Evolutionary conservation across 2,113 vertebrate genomes (phyloP), one percentile per base, ranked within the genome.

Genomic region (Poecilia latipinna): DNA sequence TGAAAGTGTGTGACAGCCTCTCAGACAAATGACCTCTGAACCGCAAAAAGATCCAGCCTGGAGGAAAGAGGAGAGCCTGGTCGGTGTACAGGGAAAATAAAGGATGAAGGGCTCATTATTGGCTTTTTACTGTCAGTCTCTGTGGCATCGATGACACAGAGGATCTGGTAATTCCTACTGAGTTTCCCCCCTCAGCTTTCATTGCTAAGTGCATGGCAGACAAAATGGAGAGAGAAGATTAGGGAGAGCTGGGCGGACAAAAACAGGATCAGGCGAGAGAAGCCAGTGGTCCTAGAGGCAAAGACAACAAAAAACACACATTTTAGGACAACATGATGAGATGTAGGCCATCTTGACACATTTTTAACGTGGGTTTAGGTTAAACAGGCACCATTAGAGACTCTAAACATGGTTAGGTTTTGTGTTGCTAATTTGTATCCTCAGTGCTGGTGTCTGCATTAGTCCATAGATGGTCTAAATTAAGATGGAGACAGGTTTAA

Each of bases 401-500:
- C 82, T 80, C 75, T 82, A 33, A 12, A 60, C 35, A 28, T 62
- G 68, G 32, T n/a, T 29, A 76, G 85, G 68, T 63, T 69, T 73
- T 12, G 19, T 24, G 62, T 73, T 77, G 71, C 61, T 70, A 85
- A 80, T 83, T 51, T 68, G 65, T 32, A 62, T 61, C 32, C 24
- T 82, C 61, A 65, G 70, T 73, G 65, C 70, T 61, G 19, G 0
- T 12, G 42, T 77, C 29, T 68, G 75, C 79, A 86, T 91, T 85
- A 81, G 87, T 76, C 62, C 71, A 75, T 72, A 75, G 72, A 75
- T 72, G 75, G 72, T 70, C 80, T 90, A 33, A 87, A 85, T 87
- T 82, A 87, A 85, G 77, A 66, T n/a, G 77, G 28, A 87, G 89
- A 86, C 83, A 61, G 78, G 77, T 89, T 90, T 88, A 89, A 88